Evolutionary conservation across 2,888 invertebrate species (phyloP).

Genomic region (Lepidochitona cinerea): DNA sequence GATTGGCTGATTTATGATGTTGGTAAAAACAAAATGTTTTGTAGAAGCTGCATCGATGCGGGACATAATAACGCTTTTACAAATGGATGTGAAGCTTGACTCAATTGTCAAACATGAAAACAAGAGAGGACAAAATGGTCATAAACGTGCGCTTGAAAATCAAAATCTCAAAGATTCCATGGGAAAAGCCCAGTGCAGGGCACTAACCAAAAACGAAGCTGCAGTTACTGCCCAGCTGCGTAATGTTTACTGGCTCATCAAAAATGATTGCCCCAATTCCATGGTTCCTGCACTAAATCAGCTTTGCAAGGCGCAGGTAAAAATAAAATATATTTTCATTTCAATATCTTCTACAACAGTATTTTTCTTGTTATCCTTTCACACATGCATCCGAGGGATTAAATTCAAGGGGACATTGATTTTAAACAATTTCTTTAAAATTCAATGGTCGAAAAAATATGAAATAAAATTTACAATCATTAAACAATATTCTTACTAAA

Average conservation of each 20-base stretch:
- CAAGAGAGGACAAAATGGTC: background rate
- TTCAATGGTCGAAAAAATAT: too few species aligned
- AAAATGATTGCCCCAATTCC: background rate
- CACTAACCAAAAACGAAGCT: background rate
- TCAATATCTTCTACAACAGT: too few species aligned
- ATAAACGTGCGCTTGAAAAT: background rate
- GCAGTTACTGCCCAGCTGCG: background rate
- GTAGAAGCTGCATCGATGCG: background rate
- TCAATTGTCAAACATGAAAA: background rate
- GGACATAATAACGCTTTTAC: background rate
- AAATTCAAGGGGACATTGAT: too few species aligned
- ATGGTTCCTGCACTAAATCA: background rate
- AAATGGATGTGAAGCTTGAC: background rate
- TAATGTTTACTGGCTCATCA: background rate
- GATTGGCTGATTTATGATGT: background rate
- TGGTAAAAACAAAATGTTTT: background rate
- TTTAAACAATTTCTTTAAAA: too few species aligned
- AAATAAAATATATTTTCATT: background rate
- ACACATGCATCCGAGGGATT: too few species aligned
- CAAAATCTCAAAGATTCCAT: background rate
- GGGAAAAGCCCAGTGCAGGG: background rate
- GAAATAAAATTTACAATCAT: too few species aligned
- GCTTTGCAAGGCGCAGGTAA: background rate
- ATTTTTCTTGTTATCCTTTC: too few species aligned
- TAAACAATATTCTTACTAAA: too few species aligned